A percentile compares a stretch with the other conserved stretches of the same genome.
Conservation (phyloP, 1,140 invertebrate species). For the Drosophila parabipectinata region DNA sequence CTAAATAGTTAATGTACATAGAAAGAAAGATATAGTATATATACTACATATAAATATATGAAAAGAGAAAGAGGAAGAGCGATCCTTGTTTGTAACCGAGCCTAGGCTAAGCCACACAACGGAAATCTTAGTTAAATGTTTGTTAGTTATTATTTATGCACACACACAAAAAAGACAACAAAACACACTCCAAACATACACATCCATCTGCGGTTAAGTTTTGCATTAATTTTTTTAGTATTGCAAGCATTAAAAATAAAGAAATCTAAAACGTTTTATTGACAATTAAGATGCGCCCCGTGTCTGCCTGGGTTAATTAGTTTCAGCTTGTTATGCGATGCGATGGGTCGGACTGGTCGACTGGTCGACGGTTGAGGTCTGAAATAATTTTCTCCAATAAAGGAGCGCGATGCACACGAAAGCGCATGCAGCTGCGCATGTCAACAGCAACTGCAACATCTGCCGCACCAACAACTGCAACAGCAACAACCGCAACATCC, state of each 20-base stretch:
- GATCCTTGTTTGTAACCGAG: conserved; percentile 49
- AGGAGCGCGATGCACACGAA: conserved; percentile 70
- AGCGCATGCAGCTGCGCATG: conserved; percentile 78
- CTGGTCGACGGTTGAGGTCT: conserved; percentile 41
- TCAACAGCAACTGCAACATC: conserved; percentile 55
- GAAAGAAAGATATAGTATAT: conserved; percentile 5
- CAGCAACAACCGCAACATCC: conserved; percentile 24
- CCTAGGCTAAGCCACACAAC: conserved; percentile 50
- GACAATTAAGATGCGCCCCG: conserved; percentile 63
- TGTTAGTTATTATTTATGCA: conserved; percentile 82
- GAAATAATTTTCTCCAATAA: conserved; percentile 80
- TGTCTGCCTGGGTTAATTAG: conserved; percentile 69
- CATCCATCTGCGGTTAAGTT: conserved; percentile 60
- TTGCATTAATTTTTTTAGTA: conserved; percentile 70
- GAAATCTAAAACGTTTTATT: conserved; percentile 74
- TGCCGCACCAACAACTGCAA: conserved; percentile 25
- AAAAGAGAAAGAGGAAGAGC: conserved; percentile 16
- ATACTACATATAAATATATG: conserved; percentile 10
- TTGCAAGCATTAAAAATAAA: conserved; percentile 79
- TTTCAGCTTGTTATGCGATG: conserved; percentile 53
- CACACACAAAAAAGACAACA: conserved; percentile 40
- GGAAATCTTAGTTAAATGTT: conserved; percentile 74
- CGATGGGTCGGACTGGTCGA: conserved; percentile 16
- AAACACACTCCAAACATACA: conserved; percentile 32
- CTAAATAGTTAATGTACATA: conserved; percentile 52